Evolutionary conservation across 2,113 vertebrate genomes (phyloP), one percentile per base, ranked within the genome.

Genomic region (Cephalopterus ornatus): DNA sequence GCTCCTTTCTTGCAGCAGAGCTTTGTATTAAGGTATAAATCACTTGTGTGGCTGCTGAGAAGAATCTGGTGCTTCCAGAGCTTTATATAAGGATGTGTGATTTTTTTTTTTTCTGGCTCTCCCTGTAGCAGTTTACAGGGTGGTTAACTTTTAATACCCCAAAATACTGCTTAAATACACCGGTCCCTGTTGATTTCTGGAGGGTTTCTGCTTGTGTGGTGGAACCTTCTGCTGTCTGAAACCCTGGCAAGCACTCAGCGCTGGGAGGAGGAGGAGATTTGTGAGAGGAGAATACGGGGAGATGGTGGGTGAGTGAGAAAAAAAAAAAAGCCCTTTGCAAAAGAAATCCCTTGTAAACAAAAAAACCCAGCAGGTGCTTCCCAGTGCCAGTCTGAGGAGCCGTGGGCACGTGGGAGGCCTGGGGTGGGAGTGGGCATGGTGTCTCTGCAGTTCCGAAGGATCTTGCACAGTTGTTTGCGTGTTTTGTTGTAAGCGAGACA

Each of bases 301-400:
- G 70, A 33, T 89, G 88, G 93, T 95, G 86, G 56, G 73, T 35
- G 89, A 85, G 70, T 46, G 76, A 75, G 72, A 4, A 22, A 32
- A 47, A 75, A 52, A 26, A 27, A 50, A 50, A 50, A 28, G 8
- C 33, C 50, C 47, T 91, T 79, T 68, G 77, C 1, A 4, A 27
- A 21, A 81, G 88, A 71, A 86, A 55, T 84, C 18, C 42, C 65
- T 27, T 27, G 74, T 83, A 94, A 94, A 88, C 33, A 85, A n/a
- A 90, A 85, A n/a, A 90, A 41, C 18, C 4, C 61, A 91, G 89
- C 89, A 91, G 86, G 72, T 91, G 47, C 47, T 74, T 53, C 12
- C 17, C 37, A 9, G 41, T 11, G 37, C 1, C 76, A 83, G 76
- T 13, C 87, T 56, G 75, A 3, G 12, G 27, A 68, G 72, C 67